Evolutionary conservation across 2,113 vertebrate species (phyloP), one percentile per base, ranked within the genome.

Genomic region (Actenoides lindsayi): DNA sequence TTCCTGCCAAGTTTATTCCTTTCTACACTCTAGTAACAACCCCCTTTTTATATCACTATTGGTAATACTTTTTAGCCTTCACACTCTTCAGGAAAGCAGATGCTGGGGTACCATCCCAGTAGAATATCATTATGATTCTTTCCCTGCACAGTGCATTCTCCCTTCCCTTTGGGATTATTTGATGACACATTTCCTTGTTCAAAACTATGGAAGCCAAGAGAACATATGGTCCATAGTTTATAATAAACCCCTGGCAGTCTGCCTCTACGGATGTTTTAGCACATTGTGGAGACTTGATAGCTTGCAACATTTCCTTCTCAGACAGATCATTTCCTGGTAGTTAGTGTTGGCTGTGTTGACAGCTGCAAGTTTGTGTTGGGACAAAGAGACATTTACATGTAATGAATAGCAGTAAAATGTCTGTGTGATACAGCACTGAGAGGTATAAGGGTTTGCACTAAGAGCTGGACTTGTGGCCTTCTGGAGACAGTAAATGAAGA

Each of bases 291-390:
- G 86, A 92, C 89, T 95, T 96, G 95, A 95, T 95, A 95, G 80
- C 83, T 96, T 89, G 86, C 83, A 95, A 94, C 80, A 46, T 93
- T 97, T 96, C 94, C 92, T 94, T 95, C 88, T 96, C 92, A 96
- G 96, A 96, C 88, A 90, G 92, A 96, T 95, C 83, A 84, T 96
- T 96, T 96, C 92, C 94, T 97, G 74, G 86, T 95, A 94, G 92
- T 94, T 96, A 95, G 80, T n/a, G 30, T 60, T 96, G 83, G 92
- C 94, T 94, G 88, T 96, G 90, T 94, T 96, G 94, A 95, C 92
- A 95, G 95, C 88, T 96, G 96, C 90, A 95, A 89, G 88, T 96
- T 90, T 89, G 70, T 75, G 37, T 57, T 83, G 92, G 86, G 95
- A 92, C 76, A 95, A 94, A 94, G 93, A 93, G 84, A 86, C 31